These are phyloP conservation scores for Chloroclystis v-ata DNA, from an alignment of 2,888 invertebrate genomes.

Conservation along the genomic window DNA sequence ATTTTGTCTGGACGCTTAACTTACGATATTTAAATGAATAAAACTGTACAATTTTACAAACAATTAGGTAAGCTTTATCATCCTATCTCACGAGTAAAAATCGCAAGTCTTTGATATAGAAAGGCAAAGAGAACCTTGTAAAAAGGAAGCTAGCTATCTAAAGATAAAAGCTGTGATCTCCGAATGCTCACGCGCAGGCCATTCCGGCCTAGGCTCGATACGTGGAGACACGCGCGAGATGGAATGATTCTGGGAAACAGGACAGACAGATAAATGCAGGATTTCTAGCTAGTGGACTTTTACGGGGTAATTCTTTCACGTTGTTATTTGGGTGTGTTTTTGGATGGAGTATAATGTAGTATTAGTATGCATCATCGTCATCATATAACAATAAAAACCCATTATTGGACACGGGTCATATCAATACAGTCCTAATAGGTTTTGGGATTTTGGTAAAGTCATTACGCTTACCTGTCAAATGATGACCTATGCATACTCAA, in stretches of 20 bases:
- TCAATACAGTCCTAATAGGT: no score
- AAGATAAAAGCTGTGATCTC: conserved; percentile 41
- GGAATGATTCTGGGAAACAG: conserved; percentile 37
- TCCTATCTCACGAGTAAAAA: background rate
- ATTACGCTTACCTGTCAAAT: no score
- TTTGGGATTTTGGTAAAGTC: no score
- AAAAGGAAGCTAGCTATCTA: conserved; percentile 31
- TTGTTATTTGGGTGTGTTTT: background rate
- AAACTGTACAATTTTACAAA: background rate
- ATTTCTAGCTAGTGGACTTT: conserved; percentile 14
- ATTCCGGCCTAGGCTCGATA: conserved; percentile 38
- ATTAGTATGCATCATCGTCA: no score
- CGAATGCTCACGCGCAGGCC: conserved; percentile 47
- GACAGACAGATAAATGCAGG: conserved; percentile 23
- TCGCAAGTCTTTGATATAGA: conserved; percentile 11
- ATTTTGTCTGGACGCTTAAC: no score
- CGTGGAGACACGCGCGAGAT: conserved; percentile 43
- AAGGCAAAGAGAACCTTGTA: conserved; percentile 20
- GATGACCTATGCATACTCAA: no score
- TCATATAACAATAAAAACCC: no score
- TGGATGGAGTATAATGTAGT: background rate
- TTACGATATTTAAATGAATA: no score
- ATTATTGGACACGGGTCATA: no score
- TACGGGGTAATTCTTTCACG: conserved; percentile 9
- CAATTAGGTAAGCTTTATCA: background rate